Percentiles rank a stretch among this genome's conserved stretches.
These are phyloP conservation scores for Centropus bengalensis DNA, from an alignment of 2,113 vertebrate genomes.

Conservation along the genomic window DNA sequence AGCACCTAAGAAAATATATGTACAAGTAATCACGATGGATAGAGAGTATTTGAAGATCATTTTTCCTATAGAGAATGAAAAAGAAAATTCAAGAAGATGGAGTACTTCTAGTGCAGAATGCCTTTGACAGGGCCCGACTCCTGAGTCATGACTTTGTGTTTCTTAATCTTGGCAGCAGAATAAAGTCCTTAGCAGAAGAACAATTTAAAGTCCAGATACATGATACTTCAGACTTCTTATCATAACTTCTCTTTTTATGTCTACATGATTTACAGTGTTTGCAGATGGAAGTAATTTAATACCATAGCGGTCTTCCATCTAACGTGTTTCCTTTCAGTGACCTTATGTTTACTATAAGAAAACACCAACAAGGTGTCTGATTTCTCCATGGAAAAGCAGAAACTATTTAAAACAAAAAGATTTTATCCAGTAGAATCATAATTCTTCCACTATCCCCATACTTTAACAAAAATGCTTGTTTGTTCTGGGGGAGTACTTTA, in stretches of 20 bases:
- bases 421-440: conserved; percentile 70
- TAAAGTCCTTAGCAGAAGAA: conserved; percentile 77
- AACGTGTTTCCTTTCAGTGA: conserved; percentile 75
- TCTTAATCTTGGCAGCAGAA: conserved; percentile 83
- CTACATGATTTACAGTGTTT: conserved; percentile 73
- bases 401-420: conserved; percentile 77
- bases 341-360: conserved; percentile 80
- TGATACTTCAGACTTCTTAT: conserved; percentile 74
- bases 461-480: conserved; percentile 66
- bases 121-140: conserved; percentile 69
- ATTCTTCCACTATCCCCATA: conserved; percentile 59
- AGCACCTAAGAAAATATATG: background rate
- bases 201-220: conserved; percentile 75
- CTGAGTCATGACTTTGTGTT: conserved; percentile 73
- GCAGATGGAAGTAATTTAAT: conserved; percentile 83
- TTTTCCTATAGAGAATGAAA: conserved; percentile 17
- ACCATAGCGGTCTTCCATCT: conserved; percentile 72
- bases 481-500: conserved; percentile 65
- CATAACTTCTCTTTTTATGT: conserved; percentile 79
- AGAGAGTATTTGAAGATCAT: background rate
- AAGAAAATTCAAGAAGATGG: conserved; percentile 10
- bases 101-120: conserved; percentile 50
- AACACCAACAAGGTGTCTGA: conserved; percentile 81
- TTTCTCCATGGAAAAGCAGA: conserved; percentile 76
- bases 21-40: background rate